These are phyloP conservation scores for Oncorhynchus clarkii DNA, from an alignment of 2,113 vertebrate species.

Conservation along the genomic window DNA sequence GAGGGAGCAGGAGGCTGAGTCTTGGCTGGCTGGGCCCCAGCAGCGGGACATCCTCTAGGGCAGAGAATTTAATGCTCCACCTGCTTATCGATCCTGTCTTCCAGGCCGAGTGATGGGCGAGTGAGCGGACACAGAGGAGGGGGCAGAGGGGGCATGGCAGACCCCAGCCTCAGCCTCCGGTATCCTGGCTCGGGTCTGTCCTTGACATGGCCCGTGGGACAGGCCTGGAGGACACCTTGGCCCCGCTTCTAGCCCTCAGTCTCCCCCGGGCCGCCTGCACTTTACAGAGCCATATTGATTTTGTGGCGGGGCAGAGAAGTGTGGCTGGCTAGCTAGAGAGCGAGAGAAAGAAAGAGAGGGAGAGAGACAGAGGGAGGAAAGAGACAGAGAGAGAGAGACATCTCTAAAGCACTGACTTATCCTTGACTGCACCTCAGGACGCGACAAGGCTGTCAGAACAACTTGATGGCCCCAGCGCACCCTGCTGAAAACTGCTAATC, in stretches of 20 bases:
- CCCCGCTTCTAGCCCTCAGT: slow-evolving; percentile 36
- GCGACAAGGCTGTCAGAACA: slow-evolving; percentile 59
- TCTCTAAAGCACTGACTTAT: slow-evolving; percentile 69
- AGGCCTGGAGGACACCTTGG: slow-evolving; percentile 62
- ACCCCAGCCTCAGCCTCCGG: slow-evolving; percentile 47
- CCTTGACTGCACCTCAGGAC: slow-evolving; percentile 71
- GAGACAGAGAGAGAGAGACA: slow-evolving; percentile 36
- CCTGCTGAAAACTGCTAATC: slow-evolving; percentile 65
- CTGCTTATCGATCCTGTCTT: slow-evolving; percentile 73
- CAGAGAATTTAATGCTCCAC: slow-evolving; percentile 79
- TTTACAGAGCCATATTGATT: slow-evolving; percentile 79
- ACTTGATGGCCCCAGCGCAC: slow-evolving; percentile 49
- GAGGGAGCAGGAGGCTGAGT: slow-evolving; percentile 13
- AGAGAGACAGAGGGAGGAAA: slow-evolving; percentile 39
- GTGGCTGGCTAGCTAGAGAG: slow-evolving; percentile 13
- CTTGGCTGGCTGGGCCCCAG: slow-evolving; percentile 47
- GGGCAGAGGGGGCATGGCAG: slow-evolving; percentile 42
- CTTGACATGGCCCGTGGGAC: slow-evolving; percentile 73
- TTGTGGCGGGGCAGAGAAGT: slow-evolving; percentile 63
- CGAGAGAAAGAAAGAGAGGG: slow-evolving; percentile 20
- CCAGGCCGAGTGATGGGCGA: slow-evolving; percentile 36
- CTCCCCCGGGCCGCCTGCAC: slow-evolving; percentile 70
- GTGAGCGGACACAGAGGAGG: slow-evolving; percentile 2
- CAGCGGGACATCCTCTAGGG: slow-evolving; percentile 63
- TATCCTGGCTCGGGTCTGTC: slow-evolving; percentile 65